Percentiles rank a stretch among this genome's conserved stretches.
phyloP scores from a whole-genome alignment of 2,797 vertebrate species.

The Neomorphus geoffroyi region DNA sequence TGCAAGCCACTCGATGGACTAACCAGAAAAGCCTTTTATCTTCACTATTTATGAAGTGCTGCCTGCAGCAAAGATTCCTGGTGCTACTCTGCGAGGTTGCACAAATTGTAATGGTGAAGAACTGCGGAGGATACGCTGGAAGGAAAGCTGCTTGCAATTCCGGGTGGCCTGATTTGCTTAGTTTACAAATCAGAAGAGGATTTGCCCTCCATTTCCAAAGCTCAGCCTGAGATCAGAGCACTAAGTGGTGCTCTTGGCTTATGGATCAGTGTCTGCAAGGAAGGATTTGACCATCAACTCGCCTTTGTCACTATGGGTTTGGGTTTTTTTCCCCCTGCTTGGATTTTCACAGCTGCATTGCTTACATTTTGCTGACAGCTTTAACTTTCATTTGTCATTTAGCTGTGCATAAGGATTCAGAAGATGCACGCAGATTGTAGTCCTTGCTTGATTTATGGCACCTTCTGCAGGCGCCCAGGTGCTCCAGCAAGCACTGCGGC shows the following conservation, averaged over 20 bases:
- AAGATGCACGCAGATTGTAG: neutral
- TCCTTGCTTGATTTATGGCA: neutral
- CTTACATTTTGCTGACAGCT: neutral
- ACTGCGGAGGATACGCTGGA: neutral
- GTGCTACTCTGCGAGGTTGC: neutral
- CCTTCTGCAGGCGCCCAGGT: neutral
- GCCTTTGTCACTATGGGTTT: neutral
- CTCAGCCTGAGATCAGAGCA: neutral
- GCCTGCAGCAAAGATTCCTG: neutral
- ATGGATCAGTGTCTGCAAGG: neutral
- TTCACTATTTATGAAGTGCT: neutral
- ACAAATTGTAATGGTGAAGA: neutral
- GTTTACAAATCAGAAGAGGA: neutral
- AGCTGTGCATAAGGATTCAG: neutral
- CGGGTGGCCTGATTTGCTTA: neutral
- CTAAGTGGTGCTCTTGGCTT: neutral
- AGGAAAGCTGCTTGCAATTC: neutral
- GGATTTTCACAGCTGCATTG: neutral
- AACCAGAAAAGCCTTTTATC: neutral
- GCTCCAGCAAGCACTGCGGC: accelerated
- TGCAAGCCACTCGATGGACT: neutral
- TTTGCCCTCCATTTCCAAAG: neutral
- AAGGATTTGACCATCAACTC: neutral
- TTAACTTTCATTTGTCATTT: neutral
- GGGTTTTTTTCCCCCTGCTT: neutral